Percentiles rank a stretch among this genome's conserved stretches.
phyloP scores from a whole-genome alignment of 1,140 invertebrate genomes.

The Drosophila funebris region DNA sequence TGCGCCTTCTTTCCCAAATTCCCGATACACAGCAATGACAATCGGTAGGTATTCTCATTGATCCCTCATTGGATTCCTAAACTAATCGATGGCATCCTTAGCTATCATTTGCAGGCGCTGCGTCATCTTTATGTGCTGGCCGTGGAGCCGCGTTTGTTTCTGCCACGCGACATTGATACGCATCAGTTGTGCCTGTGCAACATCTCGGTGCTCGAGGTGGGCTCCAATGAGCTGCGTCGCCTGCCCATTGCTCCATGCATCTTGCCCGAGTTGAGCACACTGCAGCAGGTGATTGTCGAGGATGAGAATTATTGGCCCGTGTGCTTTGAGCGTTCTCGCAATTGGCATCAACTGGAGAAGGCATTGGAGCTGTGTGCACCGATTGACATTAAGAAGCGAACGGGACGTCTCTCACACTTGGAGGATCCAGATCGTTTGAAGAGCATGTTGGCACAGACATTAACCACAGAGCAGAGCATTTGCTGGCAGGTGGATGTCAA shows the following conservation, averaged over 20 bases:
- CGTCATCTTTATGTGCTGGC: conserved; percentile 97
- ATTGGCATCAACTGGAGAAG: conserved; percentile 91
- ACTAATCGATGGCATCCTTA: conserved; percentile 85
- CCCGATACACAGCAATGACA: conserved; percentile 97
- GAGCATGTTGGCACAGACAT: conserved; percentile 91
- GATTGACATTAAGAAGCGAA: conserved; percentile 94
- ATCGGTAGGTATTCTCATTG: conserved; percentile 84
- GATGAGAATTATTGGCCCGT: conserved; percentile 96
- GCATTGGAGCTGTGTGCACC: conserved; percentile 89
- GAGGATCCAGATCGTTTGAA: conserved; percentile 95
- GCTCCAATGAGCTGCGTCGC: conserved; percentile 58
- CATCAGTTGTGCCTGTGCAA: conserved; percentile 92
- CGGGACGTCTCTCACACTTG: conserved; percentile 93
- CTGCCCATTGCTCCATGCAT: conserved; percentile 90
- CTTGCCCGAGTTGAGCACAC: conserved; percentile 91
- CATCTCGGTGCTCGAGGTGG: conserved; percentile 84
- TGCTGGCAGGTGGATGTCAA: conserved; percentile 84
- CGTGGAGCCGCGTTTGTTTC: conserved; percentile 92
- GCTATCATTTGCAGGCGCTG: conserved; percentile 96
- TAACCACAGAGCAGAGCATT: conserved; percentile 90
- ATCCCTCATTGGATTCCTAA: neutral
- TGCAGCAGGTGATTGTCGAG: conserved; percentile 91
- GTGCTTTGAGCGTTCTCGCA: conserved; percentile 90
- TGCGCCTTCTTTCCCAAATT: conserved; percentile 98
- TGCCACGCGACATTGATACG: conserved; percentile 94